These are phyloP conservation scores for Atractosteus spatula DNA, from an alignment of 2,113 vertebrate species.

Conservation along the genomic window DNA sequence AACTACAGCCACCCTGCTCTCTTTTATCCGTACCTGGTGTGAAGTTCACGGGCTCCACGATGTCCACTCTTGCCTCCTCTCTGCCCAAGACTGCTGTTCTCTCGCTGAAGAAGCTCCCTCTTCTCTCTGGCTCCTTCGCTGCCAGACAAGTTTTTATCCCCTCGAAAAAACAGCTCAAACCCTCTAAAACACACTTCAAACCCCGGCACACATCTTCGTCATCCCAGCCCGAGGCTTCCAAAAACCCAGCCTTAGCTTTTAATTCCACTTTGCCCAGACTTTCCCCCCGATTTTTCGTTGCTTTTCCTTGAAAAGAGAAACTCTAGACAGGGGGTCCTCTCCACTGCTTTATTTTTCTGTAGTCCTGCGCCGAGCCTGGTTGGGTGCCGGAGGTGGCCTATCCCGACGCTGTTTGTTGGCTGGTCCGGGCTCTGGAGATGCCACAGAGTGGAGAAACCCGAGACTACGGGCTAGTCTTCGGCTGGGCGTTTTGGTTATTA, in stretches of 20 bases:
- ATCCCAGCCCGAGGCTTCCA: not conserved
- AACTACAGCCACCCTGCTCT: no score
- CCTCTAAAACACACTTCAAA: constrained; percentile 8
- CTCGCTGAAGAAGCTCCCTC: constrained; percentile 17
- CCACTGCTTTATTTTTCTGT: constrained; percentile 42
- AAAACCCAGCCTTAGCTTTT: constrained; percentile 19
- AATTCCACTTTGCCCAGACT: constrained; percentile 48
- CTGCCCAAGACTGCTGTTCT: not conserved
- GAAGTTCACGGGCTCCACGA: constrained; percentile 9
- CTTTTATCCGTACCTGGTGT: not conserved
- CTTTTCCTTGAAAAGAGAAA: constrained; percentile 30
- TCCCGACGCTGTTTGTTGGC: constrained; percentile 40
- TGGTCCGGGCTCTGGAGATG: constrained; percentile 29
- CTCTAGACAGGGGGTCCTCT: constrained; percentile 36
- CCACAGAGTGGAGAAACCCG: constrained; percentile 4
- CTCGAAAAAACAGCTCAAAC: constrained; percentile 20
- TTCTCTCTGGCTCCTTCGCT: constrained; percentile 10
- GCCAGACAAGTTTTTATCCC: constrained; percentile 27
- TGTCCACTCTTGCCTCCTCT: not conserved
- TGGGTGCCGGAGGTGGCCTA: constrained; percentile 58
- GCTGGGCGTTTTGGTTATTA: constrained; percentile 4
- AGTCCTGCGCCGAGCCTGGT: constrained; percentile 51
- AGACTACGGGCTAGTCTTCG: not conserved
- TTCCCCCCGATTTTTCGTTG: constrained; percentile 27
- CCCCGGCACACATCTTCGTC: not conserved